phyloP scores from a whole-genome alignment of 2,888 invertebrate species.

The Capitulum mitella region DNA sequence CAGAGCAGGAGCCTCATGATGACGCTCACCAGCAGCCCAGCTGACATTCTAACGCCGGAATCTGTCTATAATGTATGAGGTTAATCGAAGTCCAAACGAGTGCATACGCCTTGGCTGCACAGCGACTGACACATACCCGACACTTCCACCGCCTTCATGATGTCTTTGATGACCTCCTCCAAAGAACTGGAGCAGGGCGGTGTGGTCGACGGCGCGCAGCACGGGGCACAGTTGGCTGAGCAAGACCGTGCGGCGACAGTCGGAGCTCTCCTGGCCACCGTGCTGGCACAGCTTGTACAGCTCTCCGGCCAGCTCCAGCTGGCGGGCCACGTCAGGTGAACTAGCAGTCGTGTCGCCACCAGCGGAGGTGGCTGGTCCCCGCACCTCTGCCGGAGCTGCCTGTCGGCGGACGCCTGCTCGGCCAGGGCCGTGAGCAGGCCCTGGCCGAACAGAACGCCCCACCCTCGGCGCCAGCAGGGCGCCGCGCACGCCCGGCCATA shows the following conservation, averaged over 20 bases:
- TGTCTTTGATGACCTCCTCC: neutral
- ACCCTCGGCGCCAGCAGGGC: slow-evolving; percentile 16
- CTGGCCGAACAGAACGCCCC: neutral
- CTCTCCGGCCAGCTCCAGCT: neutral
- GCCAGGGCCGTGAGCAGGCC: neutral
- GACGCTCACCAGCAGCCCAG: too few species aligned
- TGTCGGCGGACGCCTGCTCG: neutral
- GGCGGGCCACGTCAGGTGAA: neutral
- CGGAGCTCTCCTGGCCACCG: neutral
- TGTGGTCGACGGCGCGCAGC: neutral
- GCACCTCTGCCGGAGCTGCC: neutral
- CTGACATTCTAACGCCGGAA: too few species aligned
- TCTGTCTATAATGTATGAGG: too few species aligned
- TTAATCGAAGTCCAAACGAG: too few species aligned
- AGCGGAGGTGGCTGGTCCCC: too few species aligned
- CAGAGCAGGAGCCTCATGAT: too few species aligned
- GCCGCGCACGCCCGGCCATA: neutral
- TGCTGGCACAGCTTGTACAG: neutral
- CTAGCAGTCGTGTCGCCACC: too few species aligned
- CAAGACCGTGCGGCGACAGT: neutral
- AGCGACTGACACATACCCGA: too few species aligned
- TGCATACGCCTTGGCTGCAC: too few species aligned
- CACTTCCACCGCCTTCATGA: neutral
- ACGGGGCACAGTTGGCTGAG: neutral
- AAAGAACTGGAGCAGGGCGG: neutral